phyloP scores from a whole-genome alignment of 2,888 invertebrate species.

The Dynastes tityus region DNA sequence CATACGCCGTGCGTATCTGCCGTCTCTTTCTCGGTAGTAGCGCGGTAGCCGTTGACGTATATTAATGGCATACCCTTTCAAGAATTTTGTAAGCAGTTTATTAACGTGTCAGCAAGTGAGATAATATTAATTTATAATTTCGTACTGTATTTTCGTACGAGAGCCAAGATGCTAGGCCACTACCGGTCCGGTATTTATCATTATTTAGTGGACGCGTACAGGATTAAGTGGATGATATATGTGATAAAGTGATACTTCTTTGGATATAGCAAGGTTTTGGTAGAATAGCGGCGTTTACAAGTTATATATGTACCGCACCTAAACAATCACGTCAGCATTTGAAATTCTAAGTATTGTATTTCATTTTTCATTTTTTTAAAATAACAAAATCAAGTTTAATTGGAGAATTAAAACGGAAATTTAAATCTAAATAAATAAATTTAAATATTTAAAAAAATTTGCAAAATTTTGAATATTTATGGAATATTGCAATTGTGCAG shows the following conservation, averaged over 20 bases:
- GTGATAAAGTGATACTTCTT: slow-evolving; percentile 1
- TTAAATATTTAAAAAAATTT: too few relatives aligned
- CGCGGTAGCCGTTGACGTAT: slow-evolving; percentile 53
- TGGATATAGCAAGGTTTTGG: too few relatives aligned
- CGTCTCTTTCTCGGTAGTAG: slow-evolving; percentile 24
- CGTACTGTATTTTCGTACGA: slow-evolving; percentile 17
- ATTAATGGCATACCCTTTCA: slow-evolving; percentile 57
- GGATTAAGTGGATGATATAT: slow-evolving; percentile 1
- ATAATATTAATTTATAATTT: slow-evolving; percentile 58
- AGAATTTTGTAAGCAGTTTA: slow-evolving; percentile 58
- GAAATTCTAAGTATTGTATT: too few relatives aligned
- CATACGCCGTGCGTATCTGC: slow-evolving; percentile 48
- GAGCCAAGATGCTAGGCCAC: not conserved
- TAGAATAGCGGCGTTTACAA: too few relatives aligned
- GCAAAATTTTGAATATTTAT: too few relatives aligned
- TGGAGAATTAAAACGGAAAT: too few relatives aligned
- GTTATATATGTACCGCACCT: too few relatives aligned
- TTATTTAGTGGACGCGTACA: not conserved
- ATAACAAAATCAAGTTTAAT: too few relatives aligned
- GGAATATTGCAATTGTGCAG: too few relatives aligned
- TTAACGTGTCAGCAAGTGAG: slow-evolving; percentile 57
- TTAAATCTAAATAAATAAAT: too few relatives aligned
- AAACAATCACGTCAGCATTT: too few relatives aligned
- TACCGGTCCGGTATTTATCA: not conserved
- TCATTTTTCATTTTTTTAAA: too few relatives aligned